Base-by-base conservation (phyloP, 2,113 vertebrate genomes). In the Microtus oregoni region DNA sequence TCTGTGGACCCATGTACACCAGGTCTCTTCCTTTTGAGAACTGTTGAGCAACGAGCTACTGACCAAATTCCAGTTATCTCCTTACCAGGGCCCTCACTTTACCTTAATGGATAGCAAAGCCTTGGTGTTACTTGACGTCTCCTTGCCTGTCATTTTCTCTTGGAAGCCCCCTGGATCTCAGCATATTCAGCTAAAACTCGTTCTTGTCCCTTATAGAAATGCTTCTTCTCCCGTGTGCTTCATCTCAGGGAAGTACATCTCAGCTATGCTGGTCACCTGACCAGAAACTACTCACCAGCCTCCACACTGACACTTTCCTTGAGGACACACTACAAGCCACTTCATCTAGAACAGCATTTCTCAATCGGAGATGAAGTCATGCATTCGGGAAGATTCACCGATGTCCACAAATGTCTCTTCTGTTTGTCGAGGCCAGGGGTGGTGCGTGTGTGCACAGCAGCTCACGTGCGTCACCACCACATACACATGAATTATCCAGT, bases 1-100 rank as follows among this genome's bases (percentile, higher is more conserved):
- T 15, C 2, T 85, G 55, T 30, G 81, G 30, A 11, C 22, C 8
- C 41, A 63, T 1, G 9, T 28, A 13, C 0, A 0, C 30, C 70
- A 50, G 14, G 70, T 19, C 32, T 65, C 81, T 19, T 78, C 47
- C 58, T 85, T 11, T 70, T 70, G 44, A 86, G 65, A 35, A 70
- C 44, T 50, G 3, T 63, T 44, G 38, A 65, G 30, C 47, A 14
- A 50, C 4, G 19, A 70, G 44, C 30, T 44, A 26, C 30, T 86
- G 28, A 50, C 9, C 11, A 52, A 85, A 24, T 70, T 30, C 10
- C 65, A 65, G 30, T 35, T 47, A 22, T 86, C 14, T 85, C 58
- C n/a, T 63, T 63, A 83, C 3, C 55, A 41, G 5, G 22, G 13
- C 12, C n/a, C 55, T 63, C 44, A 44, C 13, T 85, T 83, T 61